phyloP scores from a whole-genome alignment of 2,888 invertebrate genomes.

The Himalopsyche anomala region DNA sequence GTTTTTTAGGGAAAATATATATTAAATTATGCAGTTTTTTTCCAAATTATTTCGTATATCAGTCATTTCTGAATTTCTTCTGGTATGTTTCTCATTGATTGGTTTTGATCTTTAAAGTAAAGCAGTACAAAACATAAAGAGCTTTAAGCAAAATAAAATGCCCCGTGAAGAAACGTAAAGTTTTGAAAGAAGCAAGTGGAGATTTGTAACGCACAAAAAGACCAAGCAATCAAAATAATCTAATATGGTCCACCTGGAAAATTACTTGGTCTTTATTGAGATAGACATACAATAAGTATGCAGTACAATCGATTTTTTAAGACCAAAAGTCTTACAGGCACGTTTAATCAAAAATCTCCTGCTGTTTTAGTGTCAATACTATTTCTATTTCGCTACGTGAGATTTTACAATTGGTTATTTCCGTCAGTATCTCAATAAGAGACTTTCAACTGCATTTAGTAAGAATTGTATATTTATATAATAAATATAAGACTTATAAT shows the following conservation, averaged over 20 bases:
- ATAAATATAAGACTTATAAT: background rate
- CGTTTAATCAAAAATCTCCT: background rate
- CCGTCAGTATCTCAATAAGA: slow-evolving; percentile 9
- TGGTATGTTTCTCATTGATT: slow-evolving; percentile 56
- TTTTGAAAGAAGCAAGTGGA: slow-evolving; percentile 1
- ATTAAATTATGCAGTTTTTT: slow-evolving; percentile 52
- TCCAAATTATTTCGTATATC: slow-evolving; percentile 27
- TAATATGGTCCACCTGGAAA: slow-evolving; percentile 21
- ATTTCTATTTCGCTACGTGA: slow-evolving; percentile 25
- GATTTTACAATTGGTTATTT: background rate
- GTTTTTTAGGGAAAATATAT: background rate
- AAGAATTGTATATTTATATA: background rate
- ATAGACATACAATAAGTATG: background rate
- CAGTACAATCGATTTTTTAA: slow-evolving; percentile 1
- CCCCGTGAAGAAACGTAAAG: slow-evolving; percentile 11
- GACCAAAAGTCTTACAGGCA: background rate
- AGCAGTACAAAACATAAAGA: background rate
- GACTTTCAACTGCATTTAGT: background rate
- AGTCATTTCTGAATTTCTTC: slow-evolving; percentile 43
- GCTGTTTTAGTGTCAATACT: slow-evolving; percentile 40
- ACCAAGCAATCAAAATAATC: background rate
- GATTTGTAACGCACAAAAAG: background rate
- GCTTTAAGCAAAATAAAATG: slow-evolving; percentile 14
- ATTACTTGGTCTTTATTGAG: slow-evolving; percentile 27
- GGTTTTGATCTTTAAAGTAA: slow-evolving; percentile 52